Percentiles rank a stretch among this genome's conserved stretches.
Evolutionary conservation across 2,113 vertebrate species (phyloP).

Genomic region (Emydura subglobosa): DNA sequence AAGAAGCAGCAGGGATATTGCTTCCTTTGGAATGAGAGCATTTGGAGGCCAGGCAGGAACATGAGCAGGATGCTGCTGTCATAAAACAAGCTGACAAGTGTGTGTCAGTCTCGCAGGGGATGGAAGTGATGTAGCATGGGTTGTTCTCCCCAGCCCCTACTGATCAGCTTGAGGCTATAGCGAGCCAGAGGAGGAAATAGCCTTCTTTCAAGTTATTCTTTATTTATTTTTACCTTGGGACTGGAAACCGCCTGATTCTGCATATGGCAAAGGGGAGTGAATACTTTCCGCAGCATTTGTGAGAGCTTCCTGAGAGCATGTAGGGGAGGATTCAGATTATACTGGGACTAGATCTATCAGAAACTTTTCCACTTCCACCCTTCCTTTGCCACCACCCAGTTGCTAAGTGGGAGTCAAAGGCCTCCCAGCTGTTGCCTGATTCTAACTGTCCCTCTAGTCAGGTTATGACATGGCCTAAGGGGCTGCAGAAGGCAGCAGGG

Average conservation of each 20-base stretch:
- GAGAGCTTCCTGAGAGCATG: neutral
- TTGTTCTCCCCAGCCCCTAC: neutral
- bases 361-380: neutral
- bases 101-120: constrained; percentile 70
- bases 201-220: constrained; percentile 43
- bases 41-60: constrained; percentile 74
- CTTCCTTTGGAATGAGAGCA: constrained; percentile 82
- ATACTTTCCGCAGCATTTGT: neutral
- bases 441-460: neutral
- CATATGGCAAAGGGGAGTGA: neutral
- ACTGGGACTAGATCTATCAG: neutral
- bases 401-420: neutral
- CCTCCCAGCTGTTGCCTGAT: neutral
- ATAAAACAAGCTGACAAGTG: constrained; percentile 85
- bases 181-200: constrained; percentile 60
- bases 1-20: constrained; percentile 79
- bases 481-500: neutral
- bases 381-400: neutral
- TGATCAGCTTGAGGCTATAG: constrained; percentile 41
- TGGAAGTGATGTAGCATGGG: constrained; percentile 55
- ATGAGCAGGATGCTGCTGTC: constrained; percentile 83
- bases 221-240: constrained; percentile 30
- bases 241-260: constrained; percentile 9
- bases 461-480: neutral
- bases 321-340: neutral